phyloP scores from a whole-genome alignment of 2,888 invertebrate genomes.

The Drosophila subsilvestris region DNA sequence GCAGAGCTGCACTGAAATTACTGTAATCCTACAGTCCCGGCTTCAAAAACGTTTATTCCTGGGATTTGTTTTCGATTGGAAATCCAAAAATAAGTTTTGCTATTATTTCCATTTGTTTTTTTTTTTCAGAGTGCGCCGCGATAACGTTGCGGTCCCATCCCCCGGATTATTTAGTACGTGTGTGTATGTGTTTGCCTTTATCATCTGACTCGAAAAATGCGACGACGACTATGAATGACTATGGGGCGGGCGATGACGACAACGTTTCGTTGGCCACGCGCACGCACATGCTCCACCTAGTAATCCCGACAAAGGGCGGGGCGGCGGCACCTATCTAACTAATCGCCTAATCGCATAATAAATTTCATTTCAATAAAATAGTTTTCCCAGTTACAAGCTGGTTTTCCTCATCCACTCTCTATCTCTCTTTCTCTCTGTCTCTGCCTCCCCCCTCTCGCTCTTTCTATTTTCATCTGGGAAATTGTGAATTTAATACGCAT shows the following conservation, averaged over 20 bases:
- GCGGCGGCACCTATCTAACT: constrained; percentile 26
- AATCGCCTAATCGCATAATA: constrained; percentile 28
- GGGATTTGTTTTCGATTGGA: constrained; percentile 27
- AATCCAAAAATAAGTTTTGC: constrained; percentile 31
- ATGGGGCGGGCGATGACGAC: background rate
- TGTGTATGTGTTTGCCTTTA: constrained; percentile 60
- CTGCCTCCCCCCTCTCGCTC: background rate
- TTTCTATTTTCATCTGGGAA: constrained; percentile 1
- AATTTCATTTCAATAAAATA: constrained; percentile 16
- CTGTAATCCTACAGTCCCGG: constrained; percentile 27
- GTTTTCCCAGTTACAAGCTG: background rate
- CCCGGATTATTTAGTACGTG: constrained; percentile 21
- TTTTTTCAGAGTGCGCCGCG: constrained; percentile 37
- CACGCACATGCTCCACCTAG: constrained; percentile 57
- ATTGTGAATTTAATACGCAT: constrained; percentile 45
- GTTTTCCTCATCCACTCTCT: background rate
- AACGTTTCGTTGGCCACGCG: constrained; percentile 55
- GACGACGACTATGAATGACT: constrained; percentile 18
- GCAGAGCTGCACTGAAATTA: constrained; percentile 2
- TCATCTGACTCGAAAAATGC: constrained; percentile 47
- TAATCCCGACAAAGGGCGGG: constrained; percentile 4
- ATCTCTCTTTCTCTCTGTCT: background rate
- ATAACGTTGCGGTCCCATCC: constrained; percentile 47
- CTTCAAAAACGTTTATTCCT: background rate
- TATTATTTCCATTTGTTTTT: constrained; percentile 27